Conservation (phyloP, 53 echinoderm and acorn worm genomes). For the Actinopyga echinites region DNA sequence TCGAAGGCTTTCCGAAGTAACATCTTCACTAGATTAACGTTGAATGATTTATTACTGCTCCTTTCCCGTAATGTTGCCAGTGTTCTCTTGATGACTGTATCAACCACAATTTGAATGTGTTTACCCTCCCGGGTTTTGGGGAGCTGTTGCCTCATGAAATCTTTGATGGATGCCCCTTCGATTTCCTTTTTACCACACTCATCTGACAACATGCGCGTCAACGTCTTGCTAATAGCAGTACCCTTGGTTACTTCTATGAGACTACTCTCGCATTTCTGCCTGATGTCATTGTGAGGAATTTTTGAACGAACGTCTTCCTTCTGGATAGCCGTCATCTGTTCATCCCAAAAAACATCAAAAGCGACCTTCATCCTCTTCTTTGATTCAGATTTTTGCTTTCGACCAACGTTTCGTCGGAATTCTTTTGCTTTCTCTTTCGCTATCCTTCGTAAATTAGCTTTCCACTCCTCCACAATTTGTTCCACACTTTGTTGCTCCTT, state of each 20-base stretch:
- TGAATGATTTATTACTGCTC: not conserved
- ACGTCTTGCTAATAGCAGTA: not conserved
- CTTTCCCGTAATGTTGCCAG: not conserved
- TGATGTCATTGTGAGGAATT: not conserved
- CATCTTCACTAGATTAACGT: not conserved
- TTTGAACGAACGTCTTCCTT: not conserved
- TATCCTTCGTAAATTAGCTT: not conserved
- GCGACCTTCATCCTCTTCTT: not conserved
- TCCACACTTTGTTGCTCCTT: not conserved
- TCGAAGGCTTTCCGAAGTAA: not conserved
- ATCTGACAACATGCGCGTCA: not conserved
- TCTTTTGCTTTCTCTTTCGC: not conserved
- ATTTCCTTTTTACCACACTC: not conserved
- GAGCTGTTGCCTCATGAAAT: too few species aligned
- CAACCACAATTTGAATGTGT: not conserved
- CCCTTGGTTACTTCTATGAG: not conserved
- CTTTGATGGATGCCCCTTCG: not conserved
- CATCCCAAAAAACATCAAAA: not conserved
- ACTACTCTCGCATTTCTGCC: not conserved
- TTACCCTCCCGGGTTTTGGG: not conserved
- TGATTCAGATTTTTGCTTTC: not conserved
- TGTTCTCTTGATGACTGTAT: not conserved
- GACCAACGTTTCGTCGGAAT: not conserved
- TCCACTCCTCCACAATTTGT: slow-evolving; percentile 1
- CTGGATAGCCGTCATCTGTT: not conserved